Conservation (phyloP, 2,888 invertebrate genomes). For the Erebia ligea region DNA sequence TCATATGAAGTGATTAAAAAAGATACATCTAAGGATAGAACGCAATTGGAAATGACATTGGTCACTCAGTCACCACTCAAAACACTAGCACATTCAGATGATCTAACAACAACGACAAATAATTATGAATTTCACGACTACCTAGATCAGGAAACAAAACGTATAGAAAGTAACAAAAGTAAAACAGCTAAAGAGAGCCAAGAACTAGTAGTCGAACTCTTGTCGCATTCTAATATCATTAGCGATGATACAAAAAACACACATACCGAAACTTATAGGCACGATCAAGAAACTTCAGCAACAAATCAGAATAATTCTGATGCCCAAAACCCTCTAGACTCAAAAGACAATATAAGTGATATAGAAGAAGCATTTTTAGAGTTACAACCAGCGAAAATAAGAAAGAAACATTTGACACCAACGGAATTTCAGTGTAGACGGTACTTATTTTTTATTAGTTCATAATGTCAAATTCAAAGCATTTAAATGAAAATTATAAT, state of each 20-base stretch:
- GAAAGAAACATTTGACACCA: slow-evolving; percentile 59
- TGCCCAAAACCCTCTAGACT: slow-evolving; percentile 20
- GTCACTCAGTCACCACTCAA: neutral
- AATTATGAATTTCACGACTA: neutral
- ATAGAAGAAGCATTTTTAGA: slow-evolving; percentile 57
- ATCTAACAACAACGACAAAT: slow-evolving; percentile 13
- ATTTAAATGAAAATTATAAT: too few relatives aligned
- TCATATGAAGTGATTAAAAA: slow-evolving; percentile 29
- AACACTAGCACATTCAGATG: neutral
- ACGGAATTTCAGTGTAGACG: slow-evolving; percentile 71
- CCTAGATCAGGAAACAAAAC: neutral
- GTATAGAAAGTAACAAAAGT: slow-evolving; percentile 11
- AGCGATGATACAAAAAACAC: slow-evolving; percentile 31
- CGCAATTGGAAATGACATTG: neutral
- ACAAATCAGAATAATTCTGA: slow-evolving; percentile 24
- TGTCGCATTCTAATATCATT: slow-evolving; percentile 41
- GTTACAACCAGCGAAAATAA: slow-evolving; percentile 63
- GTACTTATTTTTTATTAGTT: slow-evolving; percentile 52
- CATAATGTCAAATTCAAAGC: neutral
- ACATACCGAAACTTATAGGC: slow-evolving; percentile 15
- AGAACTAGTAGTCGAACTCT: slow-evolving; percentile 46
- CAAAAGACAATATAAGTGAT: slow-evolving; percentile 39
- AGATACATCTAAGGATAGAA: slow-evolving; percentile 41
- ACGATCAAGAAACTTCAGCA: slow-evolving; percentile 27
- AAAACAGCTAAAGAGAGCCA: slow-evolving; percentile 45